Evolutionary conservation across 2,888 invertebrate species (phyloP).

Genomic region (Ischnura elegans): DNA sequence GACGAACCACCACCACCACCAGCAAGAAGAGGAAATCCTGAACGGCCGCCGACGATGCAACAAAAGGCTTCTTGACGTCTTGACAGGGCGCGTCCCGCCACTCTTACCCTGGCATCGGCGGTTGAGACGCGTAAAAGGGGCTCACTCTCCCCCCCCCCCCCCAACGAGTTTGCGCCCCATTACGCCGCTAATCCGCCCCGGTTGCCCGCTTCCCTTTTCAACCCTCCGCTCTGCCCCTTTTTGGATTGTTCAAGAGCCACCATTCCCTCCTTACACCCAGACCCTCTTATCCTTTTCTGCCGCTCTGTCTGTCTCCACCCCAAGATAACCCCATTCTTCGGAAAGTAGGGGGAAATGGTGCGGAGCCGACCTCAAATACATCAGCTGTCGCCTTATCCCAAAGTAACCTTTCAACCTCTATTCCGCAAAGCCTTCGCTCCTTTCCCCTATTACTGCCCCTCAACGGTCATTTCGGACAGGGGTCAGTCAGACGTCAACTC

Average conservation of each 20-base stretch:
- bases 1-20: background rate
- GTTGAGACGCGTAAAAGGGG: conserved; percentile 7
- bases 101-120: too few relatives aligned
- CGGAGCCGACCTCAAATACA: conserved; percentile 12
- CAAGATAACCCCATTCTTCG: background rate
- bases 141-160: too few relatives aligned
- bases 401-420: background rate
- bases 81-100: background rate
- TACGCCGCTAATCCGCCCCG: conserved; percentile 7
- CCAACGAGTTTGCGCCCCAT: background rate
- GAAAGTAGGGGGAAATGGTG: background rate
- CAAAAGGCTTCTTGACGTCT: conserved; percentile 21
- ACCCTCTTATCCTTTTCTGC: background rate
- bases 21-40: background rate
- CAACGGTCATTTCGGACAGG: background rate
- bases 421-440: background rate
- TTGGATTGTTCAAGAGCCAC: background rate
- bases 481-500: background rate
- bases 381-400: background rate
- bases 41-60: background rate
- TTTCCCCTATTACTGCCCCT: background rate
- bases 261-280: background rate
- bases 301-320: background rate
- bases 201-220: background rate
- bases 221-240: background rate